Evolutionary conservation across 2,797 vertebrate species (phyloP).

Genomic region (Macropus fuliginosus): DNA sequence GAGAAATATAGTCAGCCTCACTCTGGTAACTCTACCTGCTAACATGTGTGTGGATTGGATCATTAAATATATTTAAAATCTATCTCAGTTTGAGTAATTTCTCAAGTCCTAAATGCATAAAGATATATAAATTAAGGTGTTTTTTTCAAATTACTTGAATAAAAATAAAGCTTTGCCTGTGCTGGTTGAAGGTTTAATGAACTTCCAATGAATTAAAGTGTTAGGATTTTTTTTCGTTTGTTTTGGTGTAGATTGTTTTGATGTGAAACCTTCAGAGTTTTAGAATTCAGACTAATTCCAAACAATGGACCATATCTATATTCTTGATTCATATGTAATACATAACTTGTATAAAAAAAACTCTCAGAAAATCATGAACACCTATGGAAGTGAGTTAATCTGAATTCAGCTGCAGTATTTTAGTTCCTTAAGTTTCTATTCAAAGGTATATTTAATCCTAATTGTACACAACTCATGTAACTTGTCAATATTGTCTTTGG

Average conservation of each 20-base stretch:
- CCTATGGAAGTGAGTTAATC: rapidly evolving
- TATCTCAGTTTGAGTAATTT: background rate
- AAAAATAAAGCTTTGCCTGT: background rate
- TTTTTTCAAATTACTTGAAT: background rate
- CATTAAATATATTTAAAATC: background rate
- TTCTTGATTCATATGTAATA: background rate
- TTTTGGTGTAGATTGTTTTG: background rate
- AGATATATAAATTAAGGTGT: background rate
- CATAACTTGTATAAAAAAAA: background rate
- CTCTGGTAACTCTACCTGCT: background rate
- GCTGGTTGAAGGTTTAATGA: background rate
- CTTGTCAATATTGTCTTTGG: background rate
- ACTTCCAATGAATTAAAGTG: background rate
- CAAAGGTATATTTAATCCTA: background rate
- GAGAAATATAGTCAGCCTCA: background rate
- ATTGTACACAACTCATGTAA: rapidly evolving
- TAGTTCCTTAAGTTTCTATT: background rate
- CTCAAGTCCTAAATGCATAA: background rate
- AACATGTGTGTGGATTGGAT: background rate
- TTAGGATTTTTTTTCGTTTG: background rate
- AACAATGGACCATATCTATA: background rate
- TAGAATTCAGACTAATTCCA: background rate
- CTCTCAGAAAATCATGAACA: background rate
- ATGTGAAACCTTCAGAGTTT: background rate
- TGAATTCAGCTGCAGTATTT: background rate